phyloP scores from a whole-genome alignment of 2,113 vertebrate species.

The Salminus brasiliensis region DNA sequence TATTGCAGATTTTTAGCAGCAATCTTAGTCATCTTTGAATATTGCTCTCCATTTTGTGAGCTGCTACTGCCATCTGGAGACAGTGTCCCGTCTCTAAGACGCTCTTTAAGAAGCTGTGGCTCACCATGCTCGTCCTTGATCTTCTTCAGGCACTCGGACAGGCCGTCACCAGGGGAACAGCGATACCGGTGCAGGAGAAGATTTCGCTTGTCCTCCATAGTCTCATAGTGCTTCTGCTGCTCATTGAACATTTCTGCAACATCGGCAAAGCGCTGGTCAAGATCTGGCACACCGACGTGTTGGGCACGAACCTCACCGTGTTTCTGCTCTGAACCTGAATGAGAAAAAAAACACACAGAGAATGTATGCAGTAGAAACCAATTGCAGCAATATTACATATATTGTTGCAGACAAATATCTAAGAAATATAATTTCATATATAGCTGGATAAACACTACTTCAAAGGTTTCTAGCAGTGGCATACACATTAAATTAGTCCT shows the following conservation, averaged over 20 bases:
- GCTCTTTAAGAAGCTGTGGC: not conserved
- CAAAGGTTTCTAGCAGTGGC: too few species aligned
- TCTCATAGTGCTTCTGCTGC: conserved; percentile 67
- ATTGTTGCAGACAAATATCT: too few species aligned
- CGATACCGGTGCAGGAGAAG: conserved; percentile 57
- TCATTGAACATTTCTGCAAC: conserved; percentile 69
- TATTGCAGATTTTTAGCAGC: too few species aligned
- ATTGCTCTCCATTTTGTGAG: not conserved
- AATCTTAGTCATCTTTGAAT: not conserved
- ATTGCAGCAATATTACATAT: too few species aligned
- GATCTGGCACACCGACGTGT: conserved; percentile 59
- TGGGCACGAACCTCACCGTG: conserved; percentile 62
- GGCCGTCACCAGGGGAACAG: conserved; percentile 40
- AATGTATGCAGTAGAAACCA: too few species aligned
- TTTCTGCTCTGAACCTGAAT: conserved; percentile 15
- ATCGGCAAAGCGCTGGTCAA: conserved; percentile 66
- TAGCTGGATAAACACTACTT: too few species aligned
- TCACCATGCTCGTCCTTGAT: conserved; percentile 67
- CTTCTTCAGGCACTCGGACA: conserved; percentile 60
- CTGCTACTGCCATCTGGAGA: conserved; percentile 31
- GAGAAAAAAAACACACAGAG: conserved; percentile 24
- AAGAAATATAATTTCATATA: too few species aligned
- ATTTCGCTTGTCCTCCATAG: conserved; percentile 59
- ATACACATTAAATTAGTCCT: too few species aligned
- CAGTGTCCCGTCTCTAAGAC: not conserved